Evolutionary conservation across 2,797 vertebrate genomes (phyloP), one percentile per base, ranked within the genome.

Genomic region (Podargus strigoides): DNA sequence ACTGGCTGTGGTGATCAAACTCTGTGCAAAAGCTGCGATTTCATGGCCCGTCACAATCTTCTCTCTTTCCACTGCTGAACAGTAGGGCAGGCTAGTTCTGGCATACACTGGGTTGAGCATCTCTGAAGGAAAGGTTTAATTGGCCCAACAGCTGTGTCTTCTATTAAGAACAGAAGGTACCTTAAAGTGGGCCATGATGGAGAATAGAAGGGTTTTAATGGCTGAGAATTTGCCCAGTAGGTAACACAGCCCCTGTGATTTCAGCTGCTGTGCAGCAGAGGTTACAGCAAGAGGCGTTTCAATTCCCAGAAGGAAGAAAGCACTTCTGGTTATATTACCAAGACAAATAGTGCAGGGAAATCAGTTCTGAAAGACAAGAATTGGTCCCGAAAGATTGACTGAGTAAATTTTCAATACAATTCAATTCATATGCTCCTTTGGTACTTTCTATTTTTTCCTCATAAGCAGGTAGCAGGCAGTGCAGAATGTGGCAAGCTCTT

Each of bases 401-500:
- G 96, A 94, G 77, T 89, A 96, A 94, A 96, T 96, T 96, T 95
- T 90, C 92, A 90, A 69, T 85, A 50, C 89, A 95, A 88, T 95
- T 93, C 89, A 94, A 92, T 95, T 92, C 89, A 87, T 90, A 59
- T 79, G 68, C 62, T 95, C 50, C 49, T 91, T 80, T 85, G 42
- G 52, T 87, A 47, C 67, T 76, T 91, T 70, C 82, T 93, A 12
- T 49, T 91, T 95, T 94, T 89, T 28, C 24, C 72, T 81, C 36
- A 17, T 30, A 68, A 87, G 68, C 85, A 92, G 92, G 82, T 87
- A 76, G 84, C 62, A 76, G 70, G 81, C 76, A 90, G 53, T 52
- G 75, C 62, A 75, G 55, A 78, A 64, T 47, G 62, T 73, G 64
- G 91, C 59, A 90, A 90, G 39, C 30, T 83, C 68, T 89, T 93